Base-by-base conservation (phyloP, 2,797 vertebrate genomes). In the Neopelma chrysocephalum region DNA sequence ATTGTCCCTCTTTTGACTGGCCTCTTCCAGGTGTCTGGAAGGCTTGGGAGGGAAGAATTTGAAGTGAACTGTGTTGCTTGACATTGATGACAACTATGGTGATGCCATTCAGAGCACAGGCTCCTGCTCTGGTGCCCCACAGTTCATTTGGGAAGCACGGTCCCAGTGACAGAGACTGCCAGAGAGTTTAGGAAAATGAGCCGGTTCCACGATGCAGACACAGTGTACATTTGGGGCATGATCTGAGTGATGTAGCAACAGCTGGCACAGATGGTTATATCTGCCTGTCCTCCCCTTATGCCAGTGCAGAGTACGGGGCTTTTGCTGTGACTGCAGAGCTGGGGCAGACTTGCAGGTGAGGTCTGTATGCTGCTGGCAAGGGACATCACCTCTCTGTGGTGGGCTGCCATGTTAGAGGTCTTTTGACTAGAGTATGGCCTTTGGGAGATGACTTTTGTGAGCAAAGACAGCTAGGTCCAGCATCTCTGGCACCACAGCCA, bases 131-230 rank as follows among this genome's bases (percentile, higher is more conserved):
- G 51, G 15, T 84, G 40, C 29, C 51, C 12, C 11, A 57, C 20
- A 15, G n/a, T 32, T 53, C 22, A 1, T 51, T 8, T 56, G 57
- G 62, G 56, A 69, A 60, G 42, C 1, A 1, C 18, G 12, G 7
- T 51, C 8, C 10, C n/a, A n/a, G 80, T 7, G 42, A 29, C 6
- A 76, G 54, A 40, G 26, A 12, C 15, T 68, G 68, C 38, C 31
- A 16, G 12, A 38, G 60, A 4, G 21, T 7, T 61, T 22, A 50
- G 66, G 34, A 82, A 84, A 34, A 60, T 1, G 19, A 78, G 54
- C 50, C 1, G 1, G 10, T 21, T 71, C 54, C 19, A 5, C 0
- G 1, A 7, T 8, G 7, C 34, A 32, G 34, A 22, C 65, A 20
- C 25, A 26, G n/a, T 3, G 11, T 43, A 12, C 48, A 5, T 11